Base-by-base conservation (phyloP, 2,888 invertebrate species). In the Hyppa rectilinea region DNA sequence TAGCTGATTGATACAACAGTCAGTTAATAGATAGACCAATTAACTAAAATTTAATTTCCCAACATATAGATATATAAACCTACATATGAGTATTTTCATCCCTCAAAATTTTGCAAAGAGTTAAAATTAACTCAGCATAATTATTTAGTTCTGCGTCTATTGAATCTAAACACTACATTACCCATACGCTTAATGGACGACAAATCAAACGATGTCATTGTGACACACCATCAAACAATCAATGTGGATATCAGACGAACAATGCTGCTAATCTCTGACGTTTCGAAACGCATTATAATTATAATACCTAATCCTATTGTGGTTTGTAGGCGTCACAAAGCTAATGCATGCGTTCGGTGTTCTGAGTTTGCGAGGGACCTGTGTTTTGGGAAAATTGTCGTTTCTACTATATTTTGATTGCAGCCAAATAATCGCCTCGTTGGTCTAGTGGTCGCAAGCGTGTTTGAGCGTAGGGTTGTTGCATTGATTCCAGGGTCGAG, bases 171-270 rank as follows among this genome's bases (percentile, higher is more conserved):
- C 26, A 69, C 26, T 34, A 40, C 7, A n/a, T 36, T 29, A 59
- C 29, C 10, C 14, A 20, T 14, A 29, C 23, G 38, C 47, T 23
- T 4, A 49, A 2, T 4, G 9, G 4, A n/a, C 50, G 29, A 14
- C 4, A 23, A 26, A 17, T 6, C 31, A n/a, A n/a, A n/a, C n/a
- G n/a, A n/a, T n/a, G 23, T 9, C 38, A 47, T 47, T 45, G 31
- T 23, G 7, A 47, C 67, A 47, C n/a, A 34, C 59, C 56, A 52
- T 17, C 20, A n/a, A 34, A 43, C 31, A 26, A 47, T 73, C 45
- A 58, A 53, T 73, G 68, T 7, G 7, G 5, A 29, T 52, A 76
- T 59, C 52, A 49, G 26, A 26, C 14, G 23, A 2, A 75, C 68
- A 68, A 68, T 71, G 29, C 56, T n/a, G 14, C 12, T 45, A 36